A percentile compares a stretch with the other conserved stretches of the same genome.
Evolutionary conservation across 2,888 invertebrate species (phyloP).

Genomic region (Leptopilina myrica): DNA sequence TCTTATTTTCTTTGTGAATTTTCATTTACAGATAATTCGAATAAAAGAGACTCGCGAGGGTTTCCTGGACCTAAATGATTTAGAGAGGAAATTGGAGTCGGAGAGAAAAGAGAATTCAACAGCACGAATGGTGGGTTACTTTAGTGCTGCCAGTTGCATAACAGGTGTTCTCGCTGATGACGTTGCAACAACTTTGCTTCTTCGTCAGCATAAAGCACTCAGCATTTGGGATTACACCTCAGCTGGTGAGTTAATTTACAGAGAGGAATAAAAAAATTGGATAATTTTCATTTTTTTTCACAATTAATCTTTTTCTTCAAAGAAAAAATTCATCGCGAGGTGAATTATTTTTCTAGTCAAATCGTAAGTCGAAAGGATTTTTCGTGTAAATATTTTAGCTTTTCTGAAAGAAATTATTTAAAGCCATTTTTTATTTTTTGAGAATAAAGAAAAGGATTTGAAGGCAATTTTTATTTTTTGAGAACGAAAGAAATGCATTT

Average conservation of each 20-base stretch:
- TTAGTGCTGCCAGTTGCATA: slow-evolving; percentile 91
- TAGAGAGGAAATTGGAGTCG: slow-evolving; percentile 84
- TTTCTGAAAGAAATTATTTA: too few relatives aligned
- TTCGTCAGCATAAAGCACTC: slow-evolving; percentile 89
- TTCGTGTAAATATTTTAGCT: too few relatives aligned
- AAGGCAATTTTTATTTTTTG: too few relatives aligned
- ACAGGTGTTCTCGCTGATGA: slow-evolving; percentile 92
- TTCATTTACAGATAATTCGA: slow-evolving; percentile 83
- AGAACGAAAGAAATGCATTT: too few relatives aligned
- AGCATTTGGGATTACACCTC: slow-evolving; percentile 95
- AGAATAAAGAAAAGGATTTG: too few relatives aligned
- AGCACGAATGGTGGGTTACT: slow-evolving; percentile 87
- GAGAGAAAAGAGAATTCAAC: slow-evolving; percentile 79
- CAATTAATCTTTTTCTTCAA: neutral
- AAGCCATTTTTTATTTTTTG: too few relatives aligned
- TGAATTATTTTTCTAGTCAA: too few relatives aligned
- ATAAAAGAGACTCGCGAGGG: slow-evolving; percentile 89
- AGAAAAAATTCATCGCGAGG: too few relatives aligned
- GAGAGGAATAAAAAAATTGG: neutral
- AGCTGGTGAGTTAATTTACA: slow-evolving; percentile 78
- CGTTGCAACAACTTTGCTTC: slow-evolving; percentile 86
- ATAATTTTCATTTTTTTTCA: neutral
- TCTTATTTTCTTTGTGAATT: neutral
- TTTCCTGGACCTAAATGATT: slow-evolving; percentile 86
- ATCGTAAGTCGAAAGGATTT: too few relatives aligned